These are phyloP conservation scores for Heliopora coerulea DNA, from an alignment of 92 coral and sea anemone species.

Conservation along the genomic window DNA sequence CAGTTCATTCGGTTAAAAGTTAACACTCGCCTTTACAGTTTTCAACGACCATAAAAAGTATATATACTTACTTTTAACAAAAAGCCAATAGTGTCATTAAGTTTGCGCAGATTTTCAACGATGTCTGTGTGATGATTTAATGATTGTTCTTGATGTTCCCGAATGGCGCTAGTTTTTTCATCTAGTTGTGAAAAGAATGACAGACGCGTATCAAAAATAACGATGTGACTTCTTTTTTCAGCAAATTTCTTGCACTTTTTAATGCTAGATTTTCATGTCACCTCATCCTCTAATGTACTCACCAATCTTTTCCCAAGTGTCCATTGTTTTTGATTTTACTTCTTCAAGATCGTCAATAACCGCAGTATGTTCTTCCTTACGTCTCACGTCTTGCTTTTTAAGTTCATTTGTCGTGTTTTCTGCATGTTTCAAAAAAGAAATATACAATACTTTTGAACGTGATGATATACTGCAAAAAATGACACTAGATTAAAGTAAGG, in stretches of 20 bases:
- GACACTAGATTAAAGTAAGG: too few species aligned
- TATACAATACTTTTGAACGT: too few species aligned
- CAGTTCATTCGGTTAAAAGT: too few species aligned
- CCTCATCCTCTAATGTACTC: too few species aligned
- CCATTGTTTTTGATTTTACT: constrained; percentile 77
- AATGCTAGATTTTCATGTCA: too few species aligned
- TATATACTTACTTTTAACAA: constrained; percentile 68
- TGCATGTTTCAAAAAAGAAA: too few species aligned
- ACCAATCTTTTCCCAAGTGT: constrained; percentile 92
- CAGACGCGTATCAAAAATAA: background rate
- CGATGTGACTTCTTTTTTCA: background rate
- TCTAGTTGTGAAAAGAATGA: constrained; percentile 43
- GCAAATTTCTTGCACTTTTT: background rate
- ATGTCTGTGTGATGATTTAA: constrained; percentile 74
- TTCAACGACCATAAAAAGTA: too few species aligned
- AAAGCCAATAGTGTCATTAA: constrained; percentile 77
- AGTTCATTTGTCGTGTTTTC: constrained; percentile 82
- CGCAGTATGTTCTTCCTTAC: constrained; percentile 65
- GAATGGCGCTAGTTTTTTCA: constrained; percentile 81
- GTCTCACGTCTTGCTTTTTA: constrained; percentile 67
- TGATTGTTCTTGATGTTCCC: constrained; percentile 72
- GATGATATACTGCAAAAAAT: too few species aligned
- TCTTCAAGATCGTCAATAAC: constrained; percentile 78
- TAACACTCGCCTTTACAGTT: too few species aligned
- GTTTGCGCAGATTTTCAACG: constrained; percentile 67